A percentile compares a stretch with the other conserved stretches of the same genome.
These are phyloP conservation scores for Embiotoca jacksoni DNA, from an alignment of 2,113 vertebrate species.

Conservation along the genomic window DNA sequence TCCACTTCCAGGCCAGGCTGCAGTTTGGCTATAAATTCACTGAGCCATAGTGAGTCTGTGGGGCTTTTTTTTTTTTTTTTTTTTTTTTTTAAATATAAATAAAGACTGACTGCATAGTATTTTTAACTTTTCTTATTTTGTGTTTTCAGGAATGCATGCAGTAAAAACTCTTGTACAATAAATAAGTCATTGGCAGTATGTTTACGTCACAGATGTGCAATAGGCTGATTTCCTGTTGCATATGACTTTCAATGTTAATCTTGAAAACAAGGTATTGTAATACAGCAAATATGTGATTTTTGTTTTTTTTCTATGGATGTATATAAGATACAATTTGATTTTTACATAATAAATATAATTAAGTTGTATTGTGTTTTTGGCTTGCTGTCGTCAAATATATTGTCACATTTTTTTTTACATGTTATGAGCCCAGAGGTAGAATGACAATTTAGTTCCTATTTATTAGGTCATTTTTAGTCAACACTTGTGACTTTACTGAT, in stretches of 20 bases:
- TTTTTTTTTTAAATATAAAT: constrained; percentile 13
- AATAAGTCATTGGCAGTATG: constrained; percentile 16
- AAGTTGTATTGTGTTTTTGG: constrained; percentile 12
- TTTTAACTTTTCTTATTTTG: constrained; percentile 26
- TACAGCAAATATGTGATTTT: constrained; percentile 29
- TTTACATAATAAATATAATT: constrained; percentile 74
- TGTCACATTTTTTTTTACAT: too few relatives aligned
- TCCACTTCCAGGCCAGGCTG: not conserved
- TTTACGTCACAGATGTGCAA: constrained; percentile 46
- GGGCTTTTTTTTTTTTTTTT: constrained; percentile 41
- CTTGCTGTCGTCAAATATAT: not conserved
- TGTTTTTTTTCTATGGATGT: constrained; percentile 65
- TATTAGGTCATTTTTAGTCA: too few relatives aligned
- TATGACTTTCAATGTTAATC: constrained; percentile 31
- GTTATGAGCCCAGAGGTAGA: too few relatives aligned
- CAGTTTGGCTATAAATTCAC: constrained; percentile 8
- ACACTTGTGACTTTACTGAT: too few relatives aligned
- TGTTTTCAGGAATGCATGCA: constrained; percentile 21
- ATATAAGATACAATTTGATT: constrained; percentile 65
- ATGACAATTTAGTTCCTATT: too few relatives aligned
- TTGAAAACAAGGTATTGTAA: constrained; percentile 43
- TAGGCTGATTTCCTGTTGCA: constrained; percentile 28
- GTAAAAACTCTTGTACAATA: constrained; percentile 18
- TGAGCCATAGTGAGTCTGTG: constrained; percentile 42
- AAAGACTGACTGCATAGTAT: constrained; percentile 23